A percentile compares a stretch with the other conserved stretches of the same genome.
Evolutionary conservation across 2,797 vertebrate species (phyloP).

Genomic region (Enteromius radiatus): DNA sequence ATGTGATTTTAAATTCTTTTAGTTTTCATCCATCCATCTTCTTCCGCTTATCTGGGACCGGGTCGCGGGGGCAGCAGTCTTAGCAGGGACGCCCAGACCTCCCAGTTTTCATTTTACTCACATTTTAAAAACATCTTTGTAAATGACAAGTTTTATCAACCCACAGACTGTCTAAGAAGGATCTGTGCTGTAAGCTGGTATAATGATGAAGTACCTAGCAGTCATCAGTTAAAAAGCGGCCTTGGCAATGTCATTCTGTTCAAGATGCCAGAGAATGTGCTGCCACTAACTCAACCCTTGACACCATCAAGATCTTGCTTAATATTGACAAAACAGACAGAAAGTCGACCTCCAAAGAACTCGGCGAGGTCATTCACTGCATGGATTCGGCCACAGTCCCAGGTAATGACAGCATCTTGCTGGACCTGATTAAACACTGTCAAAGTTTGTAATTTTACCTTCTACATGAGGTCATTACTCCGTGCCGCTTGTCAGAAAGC

Average conservation of each 20-base stretch:
- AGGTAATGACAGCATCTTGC: slow-evolving; percentile 23
- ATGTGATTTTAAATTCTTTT: too few species aligned
- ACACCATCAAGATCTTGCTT: slow-evolving; percentile 15
- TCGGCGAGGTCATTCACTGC: slow-evolving; percentile 3
- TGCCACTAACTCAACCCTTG: slow-evolving; percentile 16
- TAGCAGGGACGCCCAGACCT: too few species aligned
- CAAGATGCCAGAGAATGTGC: background rate
- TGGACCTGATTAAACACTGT: slow-evolving; percentile 35
- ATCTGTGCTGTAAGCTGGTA: background rate
- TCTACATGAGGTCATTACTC: slow-evolving; percentile 28
- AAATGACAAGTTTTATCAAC: background rate
- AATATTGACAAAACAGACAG: slow-evolving; percentile 20
- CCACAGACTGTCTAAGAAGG: background rate
- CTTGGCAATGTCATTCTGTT: slow-evolving; percentile 2
- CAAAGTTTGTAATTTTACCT: slow-evolving; percentile 32
- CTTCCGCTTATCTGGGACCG: too few species aligned
- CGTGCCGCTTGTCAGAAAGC: background rate
- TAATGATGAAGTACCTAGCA: background rate
- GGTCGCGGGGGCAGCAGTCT: too few species aligned
- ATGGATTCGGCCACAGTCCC: background rate
- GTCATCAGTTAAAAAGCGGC: background rate
- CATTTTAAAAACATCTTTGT: background rate
- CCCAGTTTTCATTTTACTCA: too few species aligned
- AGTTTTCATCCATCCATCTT: too few species aligned
- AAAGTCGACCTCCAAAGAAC: slow-evolving; percentile 9